These are phyloP conservation scores for Speoplatyrhinus poulsoni DNA, from an alignment of 2,113 vertebrate genomes.

Conservation along the genomic window DNA sequence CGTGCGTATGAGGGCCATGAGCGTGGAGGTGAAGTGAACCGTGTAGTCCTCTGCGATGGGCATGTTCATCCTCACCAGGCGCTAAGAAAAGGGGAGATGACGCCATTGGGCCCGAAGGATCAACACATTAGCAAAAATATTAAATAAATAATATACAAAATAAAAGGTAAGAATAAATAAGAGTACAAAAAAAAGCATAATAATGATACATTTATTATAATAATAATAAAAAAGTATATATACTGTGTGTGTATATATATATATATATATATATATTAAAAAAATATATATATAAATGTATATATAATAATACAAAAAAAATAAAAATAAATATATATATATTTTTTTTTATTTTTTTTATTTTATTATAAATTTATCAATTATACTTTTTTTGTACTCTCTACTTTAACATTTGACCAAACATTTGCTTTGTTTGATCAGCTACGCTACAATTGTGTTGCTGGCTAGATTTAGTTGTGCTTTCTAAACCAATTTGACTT, in stretches of 20 bases:
- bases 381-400: background rate
- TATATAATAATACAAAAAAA: too few relatives aligned
- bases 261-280: too few relatives aligned
- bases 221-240: too few relatives aligned
- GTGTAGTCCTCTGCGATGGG: constrained; percentile 90
- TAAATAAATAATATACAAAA: background rate
- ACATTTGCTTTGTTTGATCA: too few relatives aligned
- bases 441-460: too few relatives aligned
- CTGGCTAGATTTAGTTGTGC: too few relatives aligned
- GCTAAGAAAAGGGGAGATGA: constrained; percentile 71
- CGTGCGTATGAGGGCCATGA: constrained; percentile 96
- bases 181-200: background rate
- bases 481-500: too few relatives aligned
- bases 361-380: background rate
- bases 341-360: background rate
- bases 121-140: background rate
- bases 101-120: constrained; percentile 2
- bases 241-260: too few relatives aligned
- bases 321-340: too few relatives aligned
- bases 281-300: too few relatives aligned
- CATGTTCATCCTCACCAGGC: constrained; percentile 98
- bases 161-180: background rate
- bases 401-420: too few relatives aligned
- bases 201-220: background rate
- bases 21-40: constrained; percentile 94